Percentiles rank a stretch among this genome's conserved stretches.
These are phyloP conservation scores for Zaprionus tsacasi DNA, from an alignment of 1,140 invertebrate species.

Conservation along the genomic window DNA sequence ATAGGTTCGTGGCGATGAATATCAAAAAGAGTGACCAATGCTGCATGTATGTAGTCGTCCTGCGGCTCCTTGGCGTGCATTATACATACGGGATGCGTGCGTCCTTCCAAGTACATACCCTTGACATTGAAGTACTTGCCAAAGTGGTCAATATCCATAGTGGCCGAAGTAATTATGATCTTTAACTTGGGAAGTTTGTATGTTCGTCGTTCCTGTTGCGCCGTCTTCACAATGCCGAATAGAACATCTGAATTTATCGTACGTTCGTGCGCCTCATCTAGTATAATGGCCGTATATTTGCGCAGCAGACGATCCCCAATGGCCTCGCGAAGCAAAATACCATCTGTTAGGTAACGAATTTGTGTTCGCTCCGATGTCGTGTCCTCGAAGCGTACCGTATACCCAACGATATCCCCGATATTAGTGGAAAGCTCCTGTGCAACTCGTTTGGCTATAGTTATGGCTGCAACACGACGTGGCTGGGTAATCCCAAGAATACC, in stretches of 20 bases:
- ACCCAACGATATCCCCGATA: constrained; percentile 86
- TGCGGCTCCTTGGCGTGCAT: constrained; percentile 90
- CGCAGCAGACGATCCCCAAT: constrained; percentile 88
- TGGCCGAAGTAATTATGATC: constrained; percentile 96
- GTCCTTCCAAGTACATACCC: constrained; percentile 95
- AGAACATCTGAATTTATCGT: constrained; percentile 98
- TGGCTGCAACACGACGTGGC: constrained; percentile 96
- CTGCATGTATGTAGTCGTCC: constrained; percentile 93
- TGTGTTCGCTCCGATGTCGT: constrained; percentile 89
- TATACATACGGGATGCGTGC: constrained; percentile 93
- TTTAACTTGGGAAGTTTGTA: constrained; percentile 88
- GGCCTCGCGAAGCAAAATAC: constrained; percentile 94
- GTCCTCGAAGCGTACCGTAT: constrained; percentile 96
- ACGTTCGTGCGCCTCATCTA: constrained; percentile 99
- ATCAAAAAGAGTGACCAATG: constrained; percentile 95
- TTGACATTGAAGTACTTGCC: constrained; percentile 94
- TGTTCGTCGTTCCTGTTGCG: constrained; percentile 89
- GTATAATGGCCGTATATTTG: constrained; percentile 92
- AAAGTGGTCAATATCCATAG: constrained; percentile 97
- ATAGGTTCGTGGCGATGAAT: constrained; percentile 93
- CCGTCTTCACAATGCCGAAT: constrained; percentile 92
- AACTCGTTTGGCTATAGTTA: constrained; percentile 94
- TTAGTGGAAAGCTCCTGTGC: constrained; percentile 91
- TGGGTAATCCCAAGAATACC: constrained; percentile 92
- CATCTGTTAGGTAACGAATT: constrained; percentile 95